phyloP scores from a whole-genome alignment of 2,113 vertebrate genomes.

The Tringa solitaria region DNA sequence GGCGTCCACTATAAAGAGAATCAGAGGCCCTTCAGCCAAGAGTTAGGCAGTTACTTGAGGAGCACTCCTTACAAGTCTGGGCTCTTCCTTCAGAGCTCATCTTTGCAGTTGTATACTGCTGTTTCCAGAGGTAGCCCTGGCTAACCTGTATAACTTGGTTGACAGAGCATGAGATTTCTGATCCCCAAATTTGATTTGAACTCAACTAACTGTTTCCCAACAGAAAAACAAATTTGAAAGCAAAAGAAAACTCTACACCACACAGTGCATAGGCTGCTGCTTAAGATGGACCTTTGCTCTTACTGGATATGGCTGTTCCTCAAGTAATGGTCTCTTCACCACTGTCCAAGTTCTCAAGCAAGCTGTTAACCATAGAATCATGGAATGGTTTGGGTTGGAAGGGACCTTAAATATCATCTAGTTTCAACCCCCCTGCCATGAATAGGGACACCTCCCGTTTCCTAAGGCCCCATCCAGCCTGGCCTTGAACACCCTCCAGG shows the following conservation, averaged over 20 bases:
- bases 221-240: not conserved
- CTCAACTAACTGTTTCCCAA: not conserved
- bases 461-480: too few species aligned
- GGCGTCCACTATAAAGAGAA: not conserved
- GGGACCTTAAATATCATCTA: too few species aligned
- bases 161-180: not conserved
- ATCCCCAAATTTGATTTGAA: not conserved
- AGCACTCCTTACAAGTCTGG: not conserved
- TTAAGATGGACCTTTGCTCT: not conserved
- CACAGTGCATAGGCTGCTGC: not conserved
- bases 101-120: not conserved
- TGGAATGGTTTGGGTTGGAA: too few species aligned
- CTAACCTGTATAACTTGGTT: not conserved
- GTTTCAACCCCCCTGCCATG: too few species aligned
- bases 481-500: too few species aligned
- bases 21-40: not conserved
- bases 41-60: not conserved
- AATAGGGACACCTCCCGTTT: too few species aligned
- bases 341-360: not conserved
- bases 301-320: not conserved
- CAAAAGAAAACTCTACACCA: not conserved
- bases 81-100: not conserved
- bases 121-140: not conserved
- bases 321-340: not conserved
- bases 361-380: not conserved